phyloP scores from a whole-genome alignment of 2,797 vertebrate genomes.

The Meriones psammophilus region DNA sequence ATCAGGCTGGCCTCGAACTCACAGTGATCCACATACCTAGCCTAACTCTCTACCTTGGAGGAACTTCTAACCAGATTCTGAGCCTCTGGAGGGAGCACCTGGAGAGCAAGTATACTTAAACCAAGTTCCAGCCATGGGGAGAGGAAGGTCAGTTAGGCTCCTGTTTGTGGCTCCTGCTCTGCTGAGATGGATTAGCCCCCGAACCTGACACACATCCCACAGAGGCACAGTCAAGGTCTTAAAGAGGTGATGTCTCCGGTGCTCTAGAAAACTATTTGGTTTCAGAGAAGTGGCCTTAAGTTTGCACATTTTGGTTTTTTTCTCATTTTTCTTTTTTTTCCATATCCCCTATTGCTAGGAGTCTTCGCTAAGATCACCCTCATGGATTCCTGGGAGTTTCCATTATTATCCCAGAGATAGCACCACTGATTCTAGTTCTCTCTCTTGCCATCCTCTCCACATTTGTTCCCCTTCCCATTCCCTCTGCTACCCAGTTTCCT shows the following conservation, averaged over 20 bases:
- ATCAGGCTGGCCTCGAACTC: background rate
- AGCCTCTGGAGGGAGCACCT: background rate
- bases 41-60: background rate
- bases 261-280: constrained; percentile 25
- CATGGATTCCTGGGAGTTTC: too few relatives aligned
- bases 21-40: too few relatives aligned
- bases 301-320: background rate
- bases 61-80: constrained; percentile 20
- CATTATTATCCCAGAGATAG: too few relatives aligned
- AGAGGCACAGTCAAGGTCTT: background rate
- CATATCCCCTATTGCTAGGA: too few relatives aligned
- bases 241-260: background rate
- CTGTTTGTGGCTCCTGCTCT: background rate
- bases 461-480: too few relatives aligned
- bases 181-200: background rate
- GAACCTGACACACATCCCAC: background rate
- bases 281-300: constrained; percentile 26
- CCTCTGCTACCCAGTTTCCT: too few relatives aligned
- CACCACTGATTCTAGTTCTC: too few relatives aligned
- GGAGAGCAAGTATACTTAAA: constrained; percentile 17
- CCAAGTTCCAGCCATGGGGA: constrained; percentile 11
- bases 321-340: background rate
- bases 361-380: too few relatives aligned
- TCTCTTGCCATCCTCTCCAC: too few relatives aligned
- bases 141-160: background rate